A percentile compares a stretch with the other conserved stretches of the same genome.
Conservation (phyloP, 2,888 invertebrate species). For the Stictocephala bisonia region DNA sequence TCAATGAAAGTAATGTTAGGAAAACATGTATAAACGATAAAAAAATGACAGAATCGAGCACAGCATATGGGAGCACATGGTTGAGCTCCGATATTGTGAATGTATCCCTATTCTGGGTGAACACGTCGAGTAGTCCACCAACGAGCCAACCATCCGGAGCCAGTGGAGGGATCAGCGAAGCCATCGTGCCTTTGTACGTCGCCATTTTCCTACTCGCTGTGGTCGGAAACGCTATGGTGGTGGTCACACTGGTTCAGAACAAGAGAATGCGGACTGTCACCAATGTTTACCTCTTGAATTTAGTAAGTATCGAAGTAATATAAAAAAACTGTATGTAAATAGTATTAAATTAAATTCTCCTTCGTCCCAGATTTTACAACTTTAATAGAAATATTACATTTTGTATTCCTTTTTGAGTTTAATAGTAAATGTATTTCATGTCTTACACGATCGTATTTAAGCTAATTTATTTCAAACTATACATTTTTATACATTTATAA, state of each 20-base stretch:
- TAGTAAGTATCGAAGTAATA: conserved; percentile 70
- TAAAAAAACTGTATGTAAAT: no score
- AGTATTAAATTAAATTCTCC: no score
- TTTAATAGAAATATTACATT: no score
- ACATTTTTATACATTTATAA: no score
- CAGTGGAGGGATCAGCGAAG: conserved; percentile 56
- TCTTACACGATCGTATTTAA: no score
- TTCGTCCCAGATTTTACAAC: no score
- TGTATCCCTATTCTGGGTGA: conserved; percentile 21
- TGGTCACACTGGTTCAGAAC: conserved; percentile 79
- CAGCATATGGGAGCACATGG: background rate
- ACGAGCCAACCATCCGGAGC: background rate
- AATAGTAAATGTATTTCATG: no score
- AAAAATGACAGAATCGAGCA: conserved; percentile 19
- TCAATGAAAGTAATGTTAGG: no score
- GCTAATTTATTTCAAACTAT: no score
- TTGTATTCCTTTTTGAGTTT: no score
- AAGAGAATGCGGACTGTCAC: conserved; percentile 83
- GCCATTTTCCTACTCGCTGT: conserved; percentile 82
- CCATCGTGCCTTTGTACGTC: conserved; percentile 77
- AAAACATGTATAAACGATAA: conserved; percentile 9
- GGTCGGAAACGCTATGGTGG: conserved; percentile 83
- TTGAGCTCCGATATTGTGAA: conserved; percentile 15
- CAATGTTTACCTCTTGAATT: conserved; percentile 79
- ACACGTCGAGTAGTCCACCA: background rate